Evolutionary conservation across 2,797 vertebrate genomes (phyloP).

Genomic region (Cynopterus sphinx): DNA sequence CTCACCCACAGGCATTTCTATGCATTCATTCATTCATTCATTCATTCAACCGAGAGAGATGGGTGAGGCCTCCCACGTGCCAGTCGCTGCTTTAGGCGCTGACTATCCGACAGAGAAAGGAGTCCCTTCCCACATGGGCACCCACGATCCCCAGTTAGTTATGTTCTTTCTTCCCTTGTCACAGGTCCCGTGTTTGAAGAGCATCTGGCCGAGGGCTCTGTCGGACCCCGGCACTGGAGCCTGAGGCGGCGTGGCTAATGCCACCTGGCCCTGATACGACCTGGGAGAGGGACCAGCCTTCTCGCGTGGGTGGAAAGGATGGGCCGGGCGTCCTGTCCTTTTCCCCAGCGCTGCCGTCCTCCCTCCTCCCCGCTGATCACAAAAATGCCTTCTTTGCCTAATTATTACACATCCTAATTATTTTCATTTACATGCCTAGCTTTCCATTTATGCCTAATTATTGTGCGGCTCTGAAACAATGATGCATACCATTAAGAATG

Average conservation of each 20-base stretch:
- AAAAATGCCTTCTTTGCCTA: constrained; percentile 59
- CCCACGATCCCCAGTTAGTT: neutral
- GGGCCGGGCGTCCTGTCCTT: neutral
- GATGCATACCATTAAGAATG: constrained; percentile 58
- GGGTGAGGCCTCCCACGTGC: fast-evolving
- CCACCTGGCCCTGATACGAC: neutral
- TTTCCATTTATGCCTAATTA: constrained; percentile 73
- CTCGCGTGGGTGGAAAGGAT: neutral
- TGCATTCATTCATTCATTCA: neutral
- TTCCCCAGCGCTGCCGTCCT: neutral
- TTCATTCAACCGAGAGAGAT: neutral
- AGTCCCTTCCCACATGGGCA: neutral
- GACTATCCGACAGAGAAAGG: neutral
- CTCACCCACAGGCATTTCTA: neutral
- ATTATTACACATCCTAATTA: constrained; percentile 73
- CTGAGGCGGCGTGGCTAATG: neutral
- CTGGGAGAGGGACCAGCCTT: neutral
- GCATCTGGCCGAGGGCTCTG: neutral
- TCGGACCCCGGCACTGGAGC: neutral
- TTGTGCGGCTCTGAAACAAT: constrained; percentile 64
- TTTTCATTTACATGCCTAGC: constrained; percentile 74
- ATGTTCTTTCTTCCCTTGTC: neutral
- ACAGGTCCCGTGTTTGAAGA: neutral
- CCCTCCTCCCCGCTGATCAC: constrained; percentile 3
- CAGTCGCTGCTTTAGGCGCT: neutral